A percentile compares a stretch with the other conserved stretches of the same genome.
Conservation (phyloP, 2,113 vertebrate species). For the Psilopsiagon aurifrons region DNA sequence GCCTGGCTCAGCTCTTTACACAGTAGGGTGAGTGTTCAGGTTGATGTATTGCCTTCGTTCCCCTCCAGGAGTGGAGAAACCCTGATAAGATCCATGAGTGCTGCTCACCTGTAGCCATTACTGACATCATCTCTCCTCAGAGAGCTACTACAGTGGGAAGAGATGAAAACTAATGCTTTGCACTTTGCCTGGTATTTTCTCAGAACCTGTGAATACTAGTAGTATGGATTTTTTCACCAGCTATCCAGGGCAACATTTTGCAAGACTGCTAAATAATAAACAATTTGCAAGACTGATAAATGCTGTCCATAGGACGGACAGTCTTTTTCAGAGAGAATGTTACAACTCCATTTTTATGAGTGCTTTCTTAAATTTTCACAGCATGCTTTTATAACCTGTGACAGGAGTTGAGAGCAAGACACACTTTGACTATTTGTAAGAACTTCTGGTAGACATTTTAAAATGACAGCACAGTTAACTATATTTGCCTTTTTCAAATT, state of each 20-base stretch:
- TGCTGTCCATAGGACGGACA: background rate
- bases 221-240: background rate
- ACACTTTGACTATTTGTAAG: background rate
- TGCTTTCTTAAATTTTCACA: background rate
- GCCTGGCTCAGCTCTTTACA: background rate
- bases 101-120: background rate
- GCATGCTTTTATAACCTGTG: background rate
- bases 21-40: background rate
- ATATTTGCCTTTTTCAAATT: background rate
- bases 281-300: background rate
- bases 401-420: background rate
- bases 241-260: background rate
- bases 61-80: background rate
- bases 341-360: background rate
- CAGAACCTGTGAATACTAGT: background rate
- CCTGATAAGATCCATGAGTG: background rate
- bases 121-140: background rate
- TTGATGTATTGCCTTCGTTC: background rate
- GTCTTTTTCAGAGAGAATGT: background rate
- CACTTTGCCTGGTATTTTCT: background rate
- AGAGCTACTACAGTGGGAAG: rapidly evolving
- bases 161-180: background rate
- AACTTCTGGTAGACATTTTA: background rate
- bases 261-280: background rate
- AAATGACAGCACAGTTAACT: background rate